phyloP scores from a whole-genome alignment of 2,888 invertebrate genomes.

The Oxytorus armatus region DNA sequence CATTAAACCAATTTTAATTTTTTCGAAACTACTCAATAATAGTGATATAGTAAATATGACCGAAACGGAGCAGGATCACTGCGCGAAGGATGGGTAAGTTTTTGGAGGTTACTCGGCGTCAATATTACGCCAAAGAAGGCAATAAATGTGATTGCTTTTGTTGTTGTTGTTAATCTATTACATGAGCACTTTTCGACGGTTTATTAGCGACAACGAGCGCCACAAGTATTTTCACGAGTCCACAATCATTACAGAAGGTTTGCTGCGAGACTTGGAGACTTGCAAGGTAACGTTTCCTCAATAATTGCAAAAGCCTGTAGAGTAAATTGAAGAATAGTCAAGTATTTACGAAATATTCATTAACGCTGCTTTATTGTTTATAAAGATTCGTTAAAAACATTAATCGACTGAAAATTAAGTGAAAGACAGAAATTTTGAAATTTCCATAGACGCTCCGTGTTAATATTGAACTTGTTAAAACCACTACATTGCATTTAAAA shows the following conservation, averaged over 20 bases:
- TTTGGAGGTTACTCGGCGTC: constrained; percentile 67
- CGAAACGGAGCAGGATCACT: constrained; percentile 57
- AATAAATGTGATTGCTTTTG: background rate
- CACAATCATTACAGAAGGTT: constrained; percentile 70
- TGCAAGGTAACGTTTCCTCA: constrained; percentile 75
- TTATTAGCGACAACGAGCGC: constrained; percentile 68
- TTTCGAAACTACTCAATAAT: background rate
- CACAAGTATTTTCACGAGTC: constrained; percentile 75
- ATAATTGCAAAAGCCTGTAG: background rate
- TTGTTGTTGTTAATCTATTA: constrained; percentile 22
- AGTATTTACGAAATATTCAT: constrained; percentile 20
- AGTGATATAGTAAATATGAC: constrained; percentile 54
- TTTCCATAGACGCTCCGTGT: no score
- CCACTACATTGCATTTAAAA: no score
- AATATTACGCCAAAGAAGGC: background rate
- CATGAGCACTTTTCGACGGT: constrained; percentile 24
- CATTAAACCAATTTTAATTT: constrained; percentile 6
- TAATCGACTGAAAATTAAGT: no score
- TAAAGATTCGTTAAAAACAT: background rate
- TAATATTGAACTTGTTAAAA: no score
- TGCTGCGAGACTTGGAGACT: constrained; percentile 75
- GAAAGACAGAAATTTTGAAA: no score
- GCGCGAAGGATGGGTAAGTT: constrained; percentile 68
- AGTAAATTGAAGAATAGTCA: constrained; percentile 17
- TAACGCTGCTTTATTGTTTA: constrained; percentile 5